Evolutionary conservation across 2,888 invertebrate species (phyloP).

Genomic region (Cheilosia impressa): DNA sequence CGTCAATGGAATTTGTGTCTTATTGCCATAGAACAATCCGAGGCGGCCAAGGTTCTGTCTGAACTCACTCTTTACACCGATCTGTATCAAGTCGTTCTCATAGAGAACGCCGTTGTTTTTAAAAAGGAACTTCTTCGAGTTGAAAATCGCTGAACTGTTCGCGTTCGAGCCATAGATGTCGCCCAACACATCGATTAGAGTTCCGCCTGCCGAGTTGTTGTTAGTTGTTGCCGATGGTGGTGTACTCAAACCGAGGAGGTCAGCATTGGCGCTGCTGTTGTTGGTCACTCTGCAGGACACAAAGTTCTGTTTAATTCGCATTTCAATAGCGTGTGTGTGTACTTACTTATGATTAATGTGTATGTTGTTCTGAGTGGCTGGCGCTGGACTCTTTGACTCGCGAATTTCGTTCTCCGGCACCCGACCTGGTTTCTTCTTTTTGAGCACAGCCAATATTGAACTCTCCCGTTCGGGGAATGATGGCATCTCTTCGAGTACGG

Average conservation of each 20-base stretch:
- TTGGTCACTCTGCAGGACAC: constrained; percentile 78
- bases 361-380: constrained; percentile 83
- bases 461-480: constrained; percentile 99
- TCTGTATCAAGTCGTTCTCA: constrained; percentile 98
- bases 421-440: constrained; percentile 98
- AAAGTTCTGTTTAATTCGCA: neutral
- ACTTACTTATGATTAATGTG: constrained; percentile 83
- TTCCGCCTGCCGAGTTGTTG: constrained; percentile 88
- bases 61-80: constrained; percentile 98
- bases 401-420: constrained; percentile 94
- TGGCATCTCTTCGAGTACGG: constrained; percentile 99
- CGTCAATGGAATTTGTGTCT: constrained; percentile 92
- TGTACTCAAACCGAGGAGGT: constrained; percentile 94
- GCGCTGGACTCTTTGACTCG: constrained; percentile 91
- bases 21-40: constrained; percentile 99
- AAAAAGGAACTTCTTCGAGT: constrained; percentile 96
- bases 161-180: constrained; percentile 89
- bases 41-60: constrained; percentile 97
- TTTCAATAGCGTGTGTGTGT: neutral
- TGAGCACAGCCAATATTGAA: constrained; percentile 97
- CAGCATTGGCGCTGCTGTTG: constrained; percentile 87
- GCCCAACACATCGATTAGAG: constrained; percentile 95
- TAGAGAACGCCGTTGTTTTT: constrained; percentile 99
- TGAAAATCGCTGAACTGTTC: constrained; percentile 88
- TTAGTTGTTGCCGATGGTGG: constrained; percentile 90